Evolutionary conservation across 2,888 invertebrate species (phyloP), one percentile per base, ranked within the genome.

Genomic region (Leptogaster cylindrica): DNA sequence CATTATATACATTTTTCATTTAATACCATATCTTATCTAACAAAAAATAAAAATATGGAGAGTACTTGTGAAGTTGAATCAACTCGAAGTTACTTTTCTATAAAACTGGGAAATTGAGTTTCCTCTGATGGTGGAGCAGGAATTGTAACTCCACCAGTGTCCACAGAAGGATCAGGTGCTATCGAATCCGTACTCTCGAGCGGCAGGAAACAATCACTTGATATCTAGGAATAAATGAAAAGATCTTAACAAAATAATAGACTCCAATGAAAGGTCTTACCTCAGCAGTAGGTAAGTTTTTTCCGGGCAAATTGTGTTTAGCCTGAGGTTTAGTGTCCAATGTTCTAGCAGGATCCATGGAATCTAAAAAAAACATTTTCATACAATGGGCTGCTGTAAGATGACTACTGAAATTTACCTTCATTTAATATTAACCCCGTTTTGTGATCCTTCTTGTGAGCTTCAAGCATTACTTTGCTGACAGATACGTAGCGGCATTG

Each of bases 81-180:
- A n/a, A n/a, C n/a, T n/a, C n/a, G n/a, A n/a, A n/a, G n/a, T 58
- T 27, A 58, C 8, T 39, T 36, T 14, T 27, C 14, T 27, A 61
- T 61, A 18, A 61, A 61, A 3, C 20, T 77, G 10, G 79, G 79
- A 71, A 79, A 79, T 67, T 79, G 79, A 6, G 79, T 78, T 48
- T 79, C 79, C 64, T 79, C 79, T 0, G 79, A 77, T 41, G 77
- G 77, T 41, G 77, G 77, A 6, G 78, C 79, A 1, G 79, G 79
- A 72, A 80, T 80, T 2, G 79, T 80, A 0, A 80, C 79, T 2
- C 79, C 79, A 10, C 79, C 79, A 1, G 78, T 79, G 50, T 79
- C 79, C 2, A 79, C 73, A 16, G 78, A 74, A 1, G 77, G 77
- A 16, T 79, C 78, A 69, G 78, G 79, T 3, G 77, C 77, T 64